Conservation (phyloP, 2,888 invertebrate species). For the Leptinotarsa haldemani region DNA sequence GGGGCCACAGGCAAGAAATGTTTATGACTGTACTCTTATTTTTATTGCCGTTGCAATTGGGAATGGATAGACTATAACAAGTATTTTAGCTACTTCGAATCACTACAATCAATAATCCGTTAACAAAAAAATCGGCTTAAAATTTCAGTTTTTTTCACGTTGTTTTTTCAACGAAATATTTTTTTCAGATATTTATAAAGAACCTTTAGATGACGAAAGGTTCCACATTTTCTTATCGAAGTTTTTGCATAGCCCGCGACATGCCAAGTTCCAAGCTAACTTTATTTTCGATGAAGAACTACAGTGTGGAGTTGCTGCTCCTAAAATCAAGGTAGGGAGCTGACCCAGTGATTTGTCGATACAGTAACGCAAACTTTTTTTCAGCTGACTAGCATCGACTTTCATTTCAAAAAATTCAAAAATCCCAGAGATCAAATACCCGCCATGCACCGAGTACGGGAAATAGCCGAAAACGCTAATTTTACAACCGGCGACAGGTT, state of each 20-base stretch:
- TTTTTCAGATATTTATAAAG: slow-evolving; percentile 66
- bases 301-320: slow-evolving; percentile 72
- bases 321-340: slow-evolving; percentile 68
- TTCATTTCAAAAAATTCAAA: slow-evolving; percentile 71
- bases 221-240: slow-evolving; percentile 75
- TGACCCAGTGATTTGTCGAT: not conserved
- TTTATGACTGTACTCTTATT: too few species aligned
- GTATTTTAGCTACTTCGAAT: too few species aligned
- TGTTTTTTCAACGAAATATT: slow-evolving; percentile 14
- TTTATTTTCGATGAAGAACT: slow-evolving; percentile 74
- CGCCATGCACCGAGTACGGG: slow-evolving; percentile 76
- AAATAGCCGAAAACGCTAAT: slow-evolving; percentile 69
- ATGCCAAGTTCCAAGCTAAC: slow-evolving; percentile 77
- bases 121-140: not conserved
- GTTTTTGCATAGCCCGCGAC: slow-evolving; percentile 76
- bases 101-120: not conserved
- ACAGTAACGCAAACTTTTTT: slow-evolving; percentile 43
- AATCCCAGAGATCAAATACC: slow-evolving; percentile 78
- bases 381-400: slow-evolving; percentile 72
- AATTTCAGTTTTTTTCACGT: too few species aligned
- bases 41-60: too few species aligned
- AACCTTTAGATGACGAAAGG: slow-evolving; percentile 67
- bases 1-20: too few species aligned
- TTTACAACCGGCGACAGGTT: slow-evolving; percentile 73
- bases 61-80: too few species aligned